A percentile compares a stretch with the other conserved stretches of the same genome.
Conservation (phyloP, 1,140 invertebrate genomes). For the Penaeus vannamei region DNA sequence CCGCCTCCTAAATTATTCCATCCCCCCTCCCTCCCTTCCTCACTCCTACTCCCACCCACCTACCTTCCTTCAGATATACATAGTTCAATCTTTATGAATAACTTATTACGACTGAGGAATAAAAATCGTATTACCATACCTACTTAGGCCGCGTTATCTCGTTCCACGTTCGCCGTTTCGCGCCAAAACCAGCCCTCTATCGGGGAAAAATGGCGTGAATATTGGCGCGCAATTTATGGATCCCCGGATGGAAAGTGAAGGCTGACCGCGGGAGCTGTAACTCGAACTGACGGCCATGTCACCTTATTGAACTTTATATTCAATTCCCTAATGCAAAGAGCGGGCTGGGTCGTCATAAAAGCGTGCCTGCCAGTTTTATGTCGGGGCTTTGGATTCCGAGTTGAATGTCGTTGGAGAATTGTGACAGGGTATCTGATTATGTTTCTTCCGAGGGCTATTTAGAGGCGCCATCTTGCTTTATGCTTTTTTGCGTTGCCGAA, state of each 20-base stretch:
- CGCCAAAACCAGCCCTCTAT: slow-evolving; percentile 29
- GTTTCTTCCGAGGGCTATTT: slow-evolving; percentile 45
- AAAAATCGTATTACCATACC: too few species aligned
- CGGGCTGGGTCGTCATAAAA: slow-evolving; percentile 30
- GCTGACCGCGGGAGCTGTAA: slow-evolving; percentile 50
- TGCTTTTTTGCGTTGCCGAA: background rate
- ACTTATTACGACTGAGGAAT: too few species aligned
- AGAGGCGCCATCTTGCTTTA: slow-evolving; percentile 23
- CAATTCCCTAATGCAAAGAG: slow-evolving; percentile 64
- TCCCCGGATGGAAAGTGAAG: slow-evolving; percentile 51
- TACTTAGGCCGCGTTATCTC: too few species aligned
- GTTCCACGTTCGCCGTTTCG: background rate
- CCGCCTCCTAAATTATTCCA: too few species aligned
- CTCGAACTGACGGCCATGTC: slow-evolving; percentile 54
- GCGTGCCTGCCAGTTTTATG: slow-evolving; percentile 52
- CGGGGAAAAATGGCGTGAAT: slow-evolving; percentile 47
- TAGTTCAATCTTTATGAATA: too few species aligned
- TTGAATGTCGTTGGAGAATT: slow-evolving; percentile 50
- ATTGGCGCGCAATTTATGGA: slow-evolving; percentile 62
- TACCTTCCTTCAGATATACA: too few species aligned
- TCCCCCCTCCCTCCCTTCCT: too few species aligned
- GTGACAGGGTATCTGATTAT: slow-evolving; percentile 58
- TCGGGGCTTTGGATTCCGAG: slow-evolving; percentile 44
- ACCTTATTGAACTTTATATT: slow-evolving; percentile 65
- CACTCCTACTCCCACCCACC: too few species aligned